Percentiles rank a stretch among this genome's conserved stretches.
phyloP scores from a whole-genome alignment of 2,888 invertebrate genomes.

The Heliconius sara region DNA sequence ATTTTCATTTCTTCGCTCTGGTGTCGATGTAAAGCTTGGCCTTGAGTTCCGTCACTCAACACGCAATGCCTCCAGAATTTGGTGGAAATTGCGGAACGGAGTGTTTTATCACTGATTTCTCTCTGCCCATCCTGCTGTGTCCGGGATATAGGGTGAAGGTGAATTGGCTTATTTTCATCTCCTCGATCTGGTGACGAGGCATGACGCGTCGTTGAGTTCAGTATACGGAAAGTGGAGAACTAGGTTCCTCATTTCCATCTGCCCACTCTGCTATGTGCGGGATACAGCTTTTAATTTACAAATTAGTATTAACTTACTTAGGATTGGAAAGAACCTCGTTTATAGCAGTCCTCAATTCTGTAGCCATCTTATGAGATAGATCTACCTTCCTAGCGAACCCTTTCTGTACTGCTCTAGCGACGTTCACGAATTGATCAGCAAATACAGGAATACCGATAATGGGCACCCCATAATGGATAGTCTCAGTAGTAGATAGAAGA shows the following conservation, averaged over 20 bases:
- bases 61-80: too few species aligned
- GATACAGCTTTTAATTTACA: neutral
- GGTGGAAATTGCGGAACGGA: neutral
- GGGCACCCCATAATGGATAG: slow-evolving; percentile 62
- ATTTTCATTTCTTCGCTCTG: too few species aligned
- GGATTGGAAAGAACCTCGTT: slow-evolving; percentile 56
- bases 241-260: too few species aligned
- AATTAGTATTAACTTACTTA: slow-evolving; percentile 53
- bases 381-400: slow-evolving; percentile 60
- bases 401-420: slow-evolving; percentile 56
- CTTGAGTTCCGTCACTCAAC: neutral
- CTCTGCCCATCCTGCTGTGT: neutral
- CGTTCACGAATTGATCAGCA: slow-evolving; percentile 63
- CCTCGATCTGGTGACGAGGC: too few species aligned
- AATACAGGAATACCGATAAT: slow-evolving; percentile 65
- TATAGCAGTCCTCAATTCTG: slow-evolving; percentile 58
- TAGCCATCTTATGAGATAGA: slow-evolving; percentile 53
- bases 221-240: too few species aligned
- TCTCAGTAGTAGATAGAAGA: slow-evolving; percentile 61
- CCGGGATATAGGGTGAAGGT: neutral
- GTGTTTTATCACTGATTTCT: neutral
- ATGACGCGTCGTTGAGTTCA: too few species aligned
- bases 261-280: too few species aligned
- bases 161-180: too few species aligned
- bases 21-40: too few species aligned